A percentile compares a stretch with the other conserved stretches of the same genome.
phyloP scores from a whole-genome alignment of 2,888 invertebrate genomes.

The Poecilobothrus nobilitatus region DNA sequence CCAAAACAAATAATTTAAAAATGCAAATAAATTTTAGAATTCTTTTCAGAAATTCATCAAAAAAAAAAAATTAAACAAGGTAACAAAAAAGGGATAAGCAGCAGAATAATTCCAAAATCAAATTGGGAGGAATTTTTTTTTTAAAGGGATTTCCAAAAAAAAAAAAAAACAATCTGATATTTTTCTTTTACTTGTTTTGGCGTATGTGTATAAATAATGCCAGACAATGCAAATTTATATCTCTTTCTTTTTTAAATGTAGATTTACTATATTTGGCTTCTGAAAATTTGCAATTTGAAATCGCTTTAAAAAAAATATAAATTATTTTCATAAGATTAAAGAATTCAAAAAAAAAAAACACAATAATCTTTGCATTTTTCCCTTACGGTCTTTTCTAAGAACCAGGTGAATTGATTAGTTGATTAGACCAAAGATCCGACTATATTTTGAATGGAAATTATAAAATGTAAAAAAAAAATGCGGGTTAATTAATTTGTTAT shows the following conservation, averaged over 20 bases:
- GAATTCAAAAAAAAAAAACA: neutral
- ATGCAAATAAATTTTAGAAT: neutral
- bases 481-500: neutral
- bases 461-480: neutral
- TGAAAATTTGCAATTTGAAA: neutral
- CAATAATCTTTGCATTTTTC: neutral
- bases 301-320: too few relatives aligned
- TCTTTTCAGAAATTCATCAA: constrained; percentile 3
- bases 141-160: neutral
- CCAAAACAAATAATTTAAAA: neutral
- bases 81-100: too few relatives aligned
- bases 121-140: constrained; percentile 1
- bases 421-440: too few relatives aligned
- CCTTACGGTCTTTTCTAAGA: neutral
- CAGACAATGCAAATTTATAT: neutral
- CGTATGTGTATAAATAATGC: neutral
- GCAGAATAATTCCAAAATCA: neutral
- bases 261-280: neutral
- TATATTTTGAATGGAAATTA: too few relatives aligned
- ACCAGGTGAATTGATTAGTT: neutral
- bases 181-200: neutral
- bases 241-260: neutral
- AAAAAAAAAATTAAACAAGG: neutral
- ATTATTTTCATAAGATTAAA: neutral
- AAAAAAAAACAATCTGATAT: neutral